Conservation (phyloP, 2,113 vertebrate genomes). For the Halichoerus grypus region DNA sequence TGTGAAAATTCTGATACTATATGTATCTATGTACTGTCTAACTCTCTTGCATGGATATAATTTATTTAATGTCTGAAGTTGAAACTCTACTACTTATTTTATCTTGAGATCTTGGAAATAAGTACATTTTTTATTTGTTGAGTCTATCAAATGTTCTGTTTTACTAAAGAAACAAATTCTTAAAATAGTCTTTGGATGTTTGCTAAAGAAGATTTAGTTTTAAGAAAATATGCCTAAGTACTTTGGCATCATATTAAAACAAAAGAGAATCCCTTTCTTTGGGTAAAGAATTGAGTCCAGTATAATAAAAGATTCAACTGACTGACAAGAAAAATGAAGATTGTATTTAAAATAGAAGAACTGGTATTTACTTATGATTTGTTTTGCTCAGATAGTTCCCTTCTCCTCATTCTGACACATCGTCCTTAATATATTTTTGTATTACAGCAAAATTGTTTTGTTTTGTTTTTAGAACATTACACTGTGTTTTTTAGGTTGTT, state of each 20-base stretch:
- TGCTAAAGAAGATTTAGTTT: background rate
- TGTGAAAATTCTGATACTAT: background rate
- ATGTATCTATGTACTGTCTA: background rate
- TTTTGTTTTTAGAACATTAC: background rate
- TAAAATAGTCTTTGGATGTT: background rate
- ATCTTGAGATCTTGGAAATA: background rate
- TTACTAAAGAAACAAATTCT: background rate
- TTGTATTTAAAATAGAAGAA: background rate
- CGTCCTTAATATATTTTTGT: background rate
- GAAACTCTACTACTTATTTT: background rate
- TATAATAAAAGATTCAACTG: background rate
- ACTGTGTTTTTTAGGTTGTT: background rate
- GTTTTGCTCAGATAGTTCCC: background rate
- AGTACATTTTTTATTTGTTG: background rate
- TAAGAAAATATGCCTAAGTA: background rate
- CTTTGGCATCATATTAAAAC: background rate
- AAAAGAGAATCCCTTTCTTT: background rate
- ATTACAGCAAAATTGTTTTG: background rate
- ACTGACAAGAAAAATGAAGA: background rate
- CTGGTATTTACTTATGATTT: background rate
- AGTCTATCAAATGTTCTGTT: background rate
- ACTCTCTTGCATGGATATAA: accelerated
- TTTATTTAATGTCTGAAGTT: background rate
- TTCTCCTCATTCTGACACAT: background rate
- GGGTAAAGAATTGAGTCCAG: background rate